Percentiles rank a stretch among this genome's conserved stretches.
These are phyloP conservation scores for Haliclona indistincta DNA, from an alignment of 37 sponge, comb jelly and placozoan genomes.

Conservation along the genomic window DNA sequence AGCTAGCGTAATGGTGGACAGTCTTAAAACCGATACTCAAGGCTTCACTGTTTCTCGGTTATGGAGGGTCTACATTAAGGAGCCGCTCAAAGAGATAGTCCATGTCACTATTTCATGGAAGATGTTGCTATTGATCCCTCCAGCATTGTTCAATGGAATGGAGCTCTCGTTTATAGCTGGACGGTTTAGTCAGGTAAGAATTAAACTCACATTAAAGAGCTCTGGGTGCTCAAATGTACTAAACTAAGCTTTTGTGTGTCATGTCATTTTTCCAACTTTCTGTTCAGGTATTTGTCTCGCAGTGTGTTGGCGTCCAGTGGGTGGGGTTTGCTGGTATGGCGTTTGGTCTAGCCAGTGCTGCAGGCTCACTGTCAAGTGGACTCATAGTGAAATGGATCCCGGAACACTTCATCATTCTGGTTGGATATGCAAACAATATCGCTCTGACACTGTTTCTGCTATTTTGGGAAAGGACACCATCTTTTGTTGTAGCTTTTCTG, in stretches of 20 bases:
- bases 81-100: background rate
- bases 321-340: constrained; percentile 27
- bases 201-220: too few relatives aligned
- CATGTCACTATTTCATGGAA: background rate
- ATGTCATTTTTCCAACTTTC: background rate
- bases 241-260: too few relatives aligned
- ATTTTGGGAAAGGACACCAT: constrained; percentile 39
- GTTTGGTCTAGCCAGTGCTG: constrained; percentile 22
- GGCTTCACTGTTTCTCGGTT: too few relatives aligned
- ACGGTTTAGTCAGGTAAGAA: background rate
- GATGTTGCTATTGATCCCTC: background rate
- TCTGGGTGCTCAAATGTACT: too few relatives aligned
- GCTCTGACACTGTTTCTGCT: constrained; percentile 20
- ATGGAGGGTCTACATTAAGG: background rate
- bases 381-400: constrained; percentile 43
- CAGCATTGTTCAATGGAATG: background rate
- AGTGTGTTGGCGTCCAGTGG: constrained; percentile 43
- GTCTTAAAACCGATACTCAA: background rate
- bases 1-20: background rate
- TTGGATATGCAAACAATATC: background rate
- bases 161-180: background rate
- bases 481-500: constrained; percentile 28
- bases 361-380: constrained; percentile 17
- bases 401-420: constrained; percentile 10
- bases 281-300: constrained; percentile 19